phyloP scores from a whole-genome alignment of 2,888 invertebrate species.

The Pemphredon lugubris region DNA sequence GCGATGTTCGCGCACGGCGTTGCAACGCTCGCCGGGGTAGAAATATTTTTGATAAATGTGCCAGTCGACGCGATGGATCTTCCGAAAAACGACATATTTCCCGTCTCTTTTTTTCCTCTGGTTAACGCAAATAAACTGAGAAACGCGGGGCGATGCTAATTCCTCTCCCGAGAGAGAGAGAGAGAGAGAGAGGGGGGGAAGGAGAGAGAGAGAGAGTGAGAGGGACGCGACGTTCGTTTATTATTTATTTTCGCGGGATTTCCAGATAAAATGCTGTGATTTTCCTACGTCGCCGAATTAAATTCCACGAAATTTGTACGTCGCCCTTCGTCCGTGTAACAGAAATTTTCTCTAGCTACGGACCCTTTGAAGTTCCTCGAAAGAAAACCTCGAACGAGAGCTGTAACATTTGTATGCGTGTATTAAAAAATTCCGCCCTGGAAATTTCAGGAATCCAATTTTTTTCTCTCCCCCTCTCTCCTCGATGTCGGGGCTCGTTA shows the following conservation, averaged over 20 bases:
- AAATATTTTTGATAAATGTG: conserved; percentile 28
- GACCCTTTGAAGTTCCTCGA: conserved; percentile 50
- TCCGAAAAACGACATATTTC: conserved; percentile 7
- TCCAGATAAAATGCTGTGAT: too few relatives aligned
- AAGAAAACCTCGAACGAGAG: conserved; percentile 25
- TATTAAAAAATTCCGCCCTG: conserved; percentile 11
- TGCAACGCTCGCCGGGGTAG: conserved; percentile 9
- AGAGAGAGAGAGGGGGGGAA: too few relatives aligned
- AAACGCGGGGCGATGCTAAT: too few relatives aligned
- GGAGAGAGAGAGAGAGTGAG: too few relatives aligned
- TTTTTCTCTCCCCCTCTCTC: conserved; percentile 37
- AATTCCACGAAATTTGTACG: too few relatives aligned
- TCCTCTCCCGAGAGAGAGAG: too few relatives aligned
- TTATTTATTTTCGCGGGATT: too few relatives aligned
- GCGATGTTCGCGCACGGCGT: conserved; percentile 39
- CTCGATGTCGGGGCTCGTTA: conserved; percentile 59
- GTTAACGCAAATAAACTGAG: neutral
- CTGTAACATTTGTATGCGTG: conserved; percentile 39
- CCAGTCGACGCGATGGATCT: neutral
- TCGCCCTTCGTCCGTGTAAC: too few relatives aligned
- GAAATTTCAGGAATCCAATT: conserved; percentile 67
- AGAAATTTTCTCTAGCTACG: too few relatives aligned
- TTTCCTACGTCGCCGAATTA: too few relatives aligned
- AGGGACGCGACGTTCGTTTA: too few relatives aligned
- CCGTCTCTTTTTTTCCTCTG: neutral